These are phyloP conservation scores for Isichthys henryi DNA, from an alignment of 2,113 vertebrate genomes.

Conservation along the genomic window DNA sequence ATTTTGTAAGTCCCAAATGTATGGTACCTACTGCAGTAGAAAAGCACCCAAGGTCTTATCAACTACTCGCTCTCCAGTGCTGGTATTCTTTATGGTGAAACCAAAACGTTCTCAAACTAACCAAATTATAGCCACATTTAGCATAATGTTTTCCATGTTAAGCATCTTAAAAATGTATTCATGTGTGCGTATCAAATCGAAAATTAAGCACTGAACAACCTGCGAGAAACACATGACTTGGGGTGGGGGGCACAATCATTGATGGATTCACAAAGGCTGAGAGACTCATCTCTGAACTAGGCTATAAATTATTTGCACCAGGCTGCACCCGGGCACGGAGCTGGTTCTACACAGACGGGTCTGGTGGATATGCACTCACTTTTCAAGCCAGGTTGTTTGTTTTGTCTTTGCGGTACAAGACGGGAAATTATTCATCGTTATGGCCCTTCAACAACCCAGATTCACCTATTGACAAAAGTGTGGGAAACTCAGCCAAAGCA, in stretches of 20 bases:
- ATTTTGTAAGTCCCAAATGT: background rate
- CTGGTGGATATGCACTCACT: background rate
- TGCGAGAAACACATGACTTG: too few relatives aligned
- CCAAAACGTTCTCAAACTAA: background rate
- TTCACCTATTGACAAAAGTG: background rate
- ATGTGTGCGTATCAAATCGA: background rate
- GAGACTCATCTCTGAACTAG: background rate
- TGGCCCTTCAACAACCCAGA: background rate
- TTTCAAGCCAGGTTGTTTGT: background rate
- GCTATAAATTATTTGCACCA: background rate
- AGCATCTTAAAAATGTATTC: background rate
- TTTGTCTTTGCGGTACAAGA: background rate
- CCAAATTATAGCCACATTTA: background rate
- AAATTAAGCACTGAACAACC: background rate
- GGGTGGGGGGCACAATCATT: background rate
- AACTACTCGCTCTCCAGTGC: background rate
- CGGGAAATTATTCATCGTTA: background rate
- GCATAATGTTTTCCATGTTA: background rate
- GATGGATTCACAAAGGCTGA: background rate
- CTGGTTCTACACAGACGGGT: background rate
- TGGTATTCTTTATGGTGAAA: background rate
- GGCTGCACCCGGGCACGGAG: background rate
- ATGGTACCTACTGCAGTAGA: background rate
- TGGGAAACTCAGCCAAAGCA: background rate
- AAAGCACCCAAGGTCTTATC: background rate